Conservation (phyloP, 2,797 vertebrate species). For the Cirrhinus molitorella region DNA sequence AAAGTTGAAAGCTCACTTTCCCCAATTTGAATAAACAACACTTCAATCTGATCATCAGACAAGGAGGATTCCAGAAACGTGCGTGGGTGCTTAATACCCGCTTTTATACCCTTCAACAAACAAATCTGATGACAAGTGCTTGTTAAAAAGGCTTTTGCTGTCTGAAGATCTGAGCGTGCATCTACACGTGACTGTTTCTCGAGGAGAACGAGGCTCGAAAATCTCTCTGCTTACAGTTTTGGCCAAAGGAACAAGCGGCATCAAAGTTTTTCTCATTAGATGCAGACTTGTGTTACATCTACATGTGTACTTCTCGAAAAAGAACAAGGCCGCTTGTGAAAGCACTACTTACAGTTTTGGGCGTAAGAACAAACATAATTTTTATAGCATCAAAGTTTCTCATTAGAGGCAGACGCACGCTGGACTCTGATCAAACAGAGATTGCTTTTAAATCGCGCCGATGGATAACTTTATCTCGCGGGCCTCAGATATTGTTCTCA, state of each 20-base stretch:
- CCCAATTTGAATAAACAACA: conserved; percentile 55
- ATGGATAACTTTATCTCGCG: conserved; percentile 76
- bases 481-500: conserved; percentile 72
- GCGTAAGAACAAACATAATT: conserved; percentile 18
- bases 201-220: conserved; percentile 56
- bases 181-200: conserved; percentile 49
- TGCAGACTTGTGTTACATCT: background rate
- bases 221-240: conserved; percentile 32
- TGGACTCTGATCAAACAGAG: conserved; percentile 64
- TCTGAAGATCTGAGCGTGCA: conserved; percentile 40
- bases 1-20: conserved; percentile 69
- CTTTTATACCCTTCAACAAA: conserved; percentile 70
- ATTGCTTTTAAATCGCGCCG: conserved; percentile 72
- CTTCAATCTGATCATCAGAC: conserved; percentile 64
- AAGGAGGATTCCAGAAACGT: conserved; percentile 74
- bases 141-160: conserved; percentile 75
- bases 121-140: conserved; percentile 71
- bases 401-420: conserved; percentile 31
- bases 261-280: conserved; percentile 45
- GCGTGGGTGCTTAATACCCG: conserved; percentile 73
- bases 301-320: background rate
- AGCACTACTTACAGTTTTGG: conserved; percentile 12
- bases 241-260: background rate
- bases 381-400: conserved; percentile 47
- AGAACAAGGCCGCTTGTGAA: conserved; percentile 17